Evolutionary conservation across 2,888 invertebrate species (phyloP), one percentile per base, ranked within the genome.

Genomic region (Liposcelis brunnea): DNA sequence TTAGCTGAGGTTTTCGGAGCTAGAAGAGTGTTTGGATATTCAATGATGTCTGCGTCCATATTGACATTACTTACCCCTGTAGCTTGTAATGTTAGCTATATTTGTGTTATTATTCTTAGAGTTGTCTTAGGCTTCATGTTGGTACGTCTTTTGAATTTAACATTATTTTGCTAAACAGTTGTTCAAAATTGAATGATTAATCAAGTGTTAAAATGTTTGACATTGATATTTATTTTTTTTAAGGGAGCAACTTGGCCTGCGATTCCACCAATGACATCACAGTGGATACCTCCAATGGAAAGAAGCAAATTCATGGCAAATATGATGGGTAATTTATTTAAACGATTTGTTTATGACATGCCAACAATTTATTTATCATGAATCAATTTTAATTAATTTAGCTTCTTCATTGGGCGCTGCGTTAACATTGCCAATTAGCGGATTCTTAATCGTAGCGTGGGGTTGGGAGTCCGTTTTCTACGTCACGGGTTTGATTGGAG

Each of bases 201-300:
- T 35, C 8, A 26, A 26, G 26, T 26, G 8, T 26, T 26, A 26
- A 4, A 26, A 8, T 6, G 8, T 6, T 4, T 26, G 8, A 26
- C 4, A 40, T 18, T 12, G 14, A 34, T 21, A 12, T 48, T 61
- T 37, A 64, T 62, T 8, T 62, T 61, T 56, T 63, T 62, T 50
- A 54, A 73, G 69, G 84, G 87, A 43, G 89, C 84, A 11, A 85
- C 87, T 7, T 94, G 91, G 81, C 94, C 94, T 1, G 85, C 91
- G 5, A 89, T 93, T 57, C 84, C 89, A 48, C 84, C 89, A 3
- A 79, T 95, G 74, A 87, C 89, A 33, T 85, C 90, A 6, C 79
- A 80, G 51, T 95, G 94, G 94, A 85, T 93, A 48, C 93, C 93
- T 6, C 91, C 91, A 10, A 74, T 82, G 70, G 93, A 95, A 60